phyloP scores from a whole-genome alignment of 2,113 vertebrate species.

The Grammatotria lemairii region DNA sequence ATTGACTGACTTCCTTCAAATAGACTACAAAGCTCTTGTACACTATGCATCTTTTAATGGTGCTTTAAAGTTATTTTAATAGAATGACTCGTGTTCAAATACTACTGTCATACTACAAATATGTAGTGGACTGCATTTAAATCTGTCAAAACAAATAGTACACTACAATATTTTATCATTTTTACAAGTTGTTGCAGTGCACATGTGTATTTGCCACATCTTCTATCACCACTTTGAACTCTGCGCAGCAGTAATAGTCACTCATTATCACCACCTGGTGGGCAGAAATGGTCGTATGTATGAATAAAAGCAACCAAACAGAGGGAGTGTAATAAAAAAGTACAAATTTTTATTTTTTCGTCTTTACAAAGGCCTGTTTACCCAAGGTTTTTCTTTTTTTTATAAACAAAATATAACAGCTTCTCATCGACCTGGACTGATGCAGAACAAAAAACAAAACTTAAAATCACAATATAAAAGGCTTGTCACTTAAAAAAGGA shows the following conservation, averaged over 20 bases:
- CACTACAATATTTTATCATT: not conserved
- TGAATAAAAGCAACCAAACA: not conserved
- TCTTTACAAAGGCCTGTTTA: conserved; percentile 88
- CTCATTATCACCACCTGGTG: conserved; percentile 30
- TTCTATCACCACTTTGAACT: not conserved
- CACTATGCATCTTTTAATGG: not conserved
- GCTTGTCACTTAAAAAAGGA: conserved; percentile 36
- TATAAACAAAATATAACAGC: conserved; percentile 96
- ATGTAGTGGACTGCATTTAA: not conserved
- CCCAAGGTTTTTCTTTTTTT: conserved; percentile 60
- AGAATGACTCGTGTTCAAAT: not conserved
- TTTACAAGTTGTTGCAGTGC: not conserved
- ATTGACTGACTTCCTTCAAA: not conserved
- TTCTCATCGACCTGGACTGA: conserved; percentile 85
- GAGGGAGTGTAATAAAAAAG: conserved; percentile 77
- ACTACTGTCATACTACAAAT: not conserved
- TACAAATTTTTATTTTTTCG: conserved; percentile 88
- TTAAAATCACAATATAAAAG: conserved; percentile 17
- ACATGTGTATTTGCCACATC: not conserved
- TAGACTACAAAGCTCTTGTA: not conserved
- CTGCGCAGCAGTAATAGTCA: not conserved
- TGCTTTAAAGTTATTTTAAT: not conserved
- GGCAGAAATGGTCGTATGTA: not conserved
- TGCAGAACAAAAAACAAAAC: conserved; percentile 40
- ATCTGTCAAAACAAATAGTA: not conserved